Percentiles rank a stretch among this genome's conserved stretches.
Evolutionary conservation across 2,797 vertebrate species (phyloP).

Genomic region (Sylvia borin): DNA sequence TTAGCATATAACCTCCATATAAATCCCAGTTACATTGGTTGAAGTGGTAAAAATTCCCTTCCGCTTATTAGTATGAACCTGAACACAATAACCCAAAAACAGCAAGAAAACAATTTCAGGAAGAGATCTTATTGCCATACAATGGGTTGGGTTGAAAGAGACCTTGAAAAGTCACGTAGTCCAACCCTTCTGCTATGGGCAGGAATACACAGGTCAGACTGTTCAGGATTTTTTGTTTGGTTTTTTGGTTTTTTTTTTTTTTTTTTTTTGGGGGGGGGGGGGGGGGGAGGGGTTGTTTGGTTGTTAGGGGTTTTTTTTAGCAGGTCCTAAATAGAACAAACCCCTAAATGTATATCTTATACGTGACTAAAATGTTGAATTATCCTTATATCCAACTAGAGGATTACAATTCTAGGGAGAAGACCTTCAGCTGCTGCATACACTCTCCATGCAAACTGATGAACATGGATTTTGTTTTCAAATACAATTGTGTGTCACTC

Average conservation of each 20-base stretch:
- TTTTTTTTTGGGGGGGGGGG: not conserved
- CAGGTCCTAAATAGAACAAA: not conserved
- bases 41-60: not conserved
- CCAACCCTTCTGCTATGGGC: not conserved
- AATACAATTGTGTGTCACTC: not conserved
- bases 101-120: not conserved
- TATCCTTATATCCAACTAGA: not conserved
- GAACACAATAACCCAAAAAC: not conserved
- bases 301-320: not conserved
- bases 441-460: not conserved
- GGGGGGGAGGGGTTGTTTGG: no score
- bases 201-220: not conserved
- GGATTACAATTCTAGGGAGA: not conserved
- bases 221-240: no score
- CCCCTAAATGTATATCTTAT: not conserved
- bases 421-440: not conserved
- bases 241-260: not conserved
- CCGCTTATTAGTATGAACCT: not conserved
- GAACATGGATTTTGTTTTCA: not conserved
- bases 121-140: not conserved
- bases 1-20: not conserved
- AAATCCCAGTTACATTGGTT: not conserved
- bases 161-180: not conserved
- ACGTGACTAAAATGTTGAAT: not conserved
- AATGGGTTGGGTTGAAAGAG: not conserved